Conservation (phyloP, 2,113 vertebrate species). For the Colius striatus region DNA sequence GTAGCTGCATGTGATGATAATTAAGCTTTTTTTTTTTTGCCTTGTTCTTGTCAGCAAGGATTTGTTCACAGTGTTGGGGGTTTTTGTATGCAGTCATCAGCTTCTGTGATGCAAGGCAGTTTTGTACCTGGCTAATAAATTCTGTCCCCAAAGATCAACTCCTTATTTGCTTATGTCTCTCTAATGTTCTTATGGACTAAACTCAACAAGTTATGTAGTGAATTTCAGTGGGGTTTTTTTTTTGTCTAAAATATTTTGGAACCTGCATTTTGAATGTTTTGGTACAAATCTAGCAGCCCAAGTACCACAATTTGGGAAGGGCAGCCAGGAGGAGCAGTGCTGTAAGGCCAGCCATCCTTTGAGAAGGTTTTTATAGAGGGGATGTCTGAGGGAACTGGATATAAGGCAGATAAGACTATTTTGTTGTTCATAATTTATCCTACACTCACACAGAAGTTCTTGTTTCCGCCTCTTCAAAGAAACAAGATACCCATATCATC, state of each 20-base stretch:
- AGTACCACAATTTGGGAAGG: not conserved
- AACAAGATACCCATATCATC: conserved; percentile 41
- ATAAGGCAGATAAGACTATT: not conserved
- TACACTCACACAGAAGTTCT: not conserved
- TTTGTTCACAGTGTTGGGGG: not conserved
- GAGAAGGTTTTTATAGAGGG: not conserved
- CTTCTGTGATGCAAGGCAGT: not conserved
- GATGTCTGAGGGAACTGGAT: not conserved
- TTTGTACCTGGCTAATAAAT: conserved; percentile 10
- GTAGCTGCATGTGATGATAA: not conserved
- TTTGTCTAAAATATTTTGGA: not conserved
- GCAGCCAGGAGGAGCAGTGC: not conserved
- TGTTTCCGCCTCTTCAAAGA: conserved; percentile 37
- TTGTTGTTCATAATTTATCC: not conserved
- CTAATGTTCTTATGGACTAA: not conserved
- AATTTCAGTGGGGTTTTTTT: not conserved
- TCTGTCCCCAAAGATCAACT: not conserved
- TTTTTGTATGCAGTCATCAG: not conserved
- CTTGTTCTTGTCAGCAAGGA: conserved; percentile 22
- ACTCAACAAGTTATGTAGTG: not conserved
- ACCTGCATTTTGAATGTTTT: not conserved
- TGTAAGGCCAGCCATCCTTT: not conserved
- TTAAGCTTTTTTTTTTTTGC: not conserved
- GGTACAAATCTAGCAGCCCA: not conserved
- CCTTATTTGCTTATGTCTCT: not conserved